A percentile compares a stretch with the other conserved stretches of the same genome.
phyloP scores from a whole-genome alignment of 2,888 invertebrate genomes.

The Callimorpha dominula region DNA sequence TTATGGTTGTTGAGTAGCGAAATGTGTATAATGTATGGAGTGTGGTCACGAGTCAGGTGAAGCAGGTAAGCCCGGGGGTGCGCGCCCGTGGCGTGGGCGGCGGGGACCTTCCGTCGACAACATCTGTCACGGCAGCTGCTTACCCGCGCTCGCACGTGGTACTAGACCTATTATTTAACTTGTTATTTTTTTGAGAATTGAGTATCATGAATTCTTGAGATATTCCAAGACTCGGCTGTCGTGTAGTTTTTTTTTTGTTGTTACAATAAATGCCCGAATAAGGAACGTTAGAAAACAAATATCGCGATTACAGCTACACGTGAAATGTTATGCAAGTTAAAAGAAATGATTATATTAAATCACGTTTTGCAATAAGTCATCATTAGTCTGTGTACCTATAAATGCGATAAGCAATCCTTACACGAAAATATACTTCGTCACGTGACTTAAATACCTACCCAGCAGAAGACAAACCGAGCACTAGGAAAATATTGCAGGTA shows the following conservation, averaged over 20 bases:
- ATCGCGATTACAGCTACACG: not conserved
- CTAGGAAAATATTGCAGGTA: slow-evolving; percentile 56
- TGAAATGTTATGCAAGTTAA: slow-evolving; percentile 21
- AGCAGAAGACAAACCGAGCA: slow-evolving; percentile 50
- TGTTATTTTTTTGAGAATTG: slow-evolving; percentile 66
- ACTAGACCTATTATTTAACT: slow-evolving; percentile 79
- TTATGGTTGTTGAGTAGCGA: slow-evolving; percentile 49
- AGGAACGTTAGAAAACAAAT: slow-evolving; percentile 8
- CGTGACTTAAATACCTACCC: slow-evolving; percentile 46
- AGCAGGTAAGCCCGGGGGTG: slow-evolving; percentile 65
- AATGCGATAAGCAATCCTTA: slow-evolving; percentile 43
- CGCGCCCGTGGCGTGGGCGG: slow-evolving; percentile 47
- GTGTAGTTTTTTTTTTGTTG: slow-evolving; percentile 10
- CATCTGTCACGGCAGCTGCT: slow-evolving; percentile 85
- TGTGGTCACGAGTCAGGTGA: slow-evolving; percentile 66
- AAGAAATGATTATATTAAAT: slow-evolving; percentile 21
- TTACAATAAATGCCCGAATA: not conserved
- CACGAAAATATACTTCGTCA: slow-evolving; percentile 33
- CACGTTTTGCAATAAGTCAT: slow-evolving; percentile 29
- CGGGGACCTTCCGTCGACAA: slow-evolving; percentile 70
- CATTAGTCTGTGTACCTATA: slow-evolving; percentile 21
- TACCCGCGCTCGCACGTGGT: slow-evolving; percentile 78
- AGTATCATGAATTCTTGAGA: slow-evolving; percentile 68
- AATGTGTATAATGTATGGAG: slow-evolving; percentile 44
- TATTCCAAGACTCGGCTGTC: slow-evolving; percentile 46